A percentile compares a stretch with the other conserved stretches of the same genome.
Conservation (phyloP, 1,140 invertebrate genomes). For the Drosophila setifemur region DNA sequence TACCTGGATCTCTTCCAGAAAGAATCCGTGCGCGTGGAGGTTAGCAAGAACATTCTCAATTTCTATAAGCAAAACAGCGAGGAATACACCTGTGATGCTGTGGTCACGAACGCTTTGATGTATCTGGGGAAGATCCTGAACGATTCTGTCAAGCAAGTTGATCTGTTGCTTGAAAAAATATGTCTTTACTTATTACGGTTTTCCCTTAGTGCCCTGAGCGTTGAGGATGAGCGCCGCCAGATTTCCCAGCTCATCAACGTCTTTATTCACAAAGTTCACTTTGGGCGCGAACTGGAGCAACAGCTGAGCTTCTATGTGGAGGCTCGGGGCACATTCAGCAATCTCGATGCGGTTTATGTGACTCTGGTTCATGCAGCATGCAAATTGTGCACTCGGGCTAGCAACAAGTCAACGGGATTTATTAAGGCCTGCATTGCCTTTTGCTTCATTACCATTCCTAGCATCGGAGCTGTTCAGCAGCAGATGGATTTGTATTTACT, state of each 20-base stretch:
- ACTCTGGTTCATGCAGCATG: constrained; percentile 94
- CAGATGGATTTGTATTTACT: constrained; percentile 93
- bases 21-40: constrained; percentile 90
- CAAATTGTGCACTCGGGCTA: constrained; percentile 89
- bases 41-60: constrained; percentile 92
- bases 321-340: constrained; percentile 92
- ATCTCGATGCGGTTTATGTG: constrained; percentile 93
- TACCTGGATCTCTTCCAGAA: constrained; percentile 95
- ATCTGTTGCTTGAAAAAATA: background rate
- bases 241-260: constrained; percentile 92
- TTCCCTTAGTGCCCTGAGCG: constrained; percentile 90
- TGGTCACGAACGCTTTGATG: constrained; percentile 93
- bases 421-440: constrained; percentile 97
- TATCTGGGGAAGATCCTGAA: constrained; percentile 94
- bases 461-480: constrained; percentile 89
- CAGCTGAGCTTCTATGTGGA: constrained; percentile 97
- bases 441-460: constrained; percentile 97
- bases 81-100: constrained; percentile 89
- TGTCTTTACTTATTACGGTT: background rate
- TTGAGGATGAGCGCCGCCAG: constrained; percentile 95
- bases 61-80: constrained; percentile 85
- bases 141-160: constrained; percentile 95
- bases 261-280: constrained; percentile 91
- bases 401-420: constrained; percentile 86
- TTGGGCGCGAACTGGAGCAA: constrained; percentile 93